phyloP scores from a whole-genome alignment of 2,113 vertebrate species.

The Pteropus alecto region DNA sequence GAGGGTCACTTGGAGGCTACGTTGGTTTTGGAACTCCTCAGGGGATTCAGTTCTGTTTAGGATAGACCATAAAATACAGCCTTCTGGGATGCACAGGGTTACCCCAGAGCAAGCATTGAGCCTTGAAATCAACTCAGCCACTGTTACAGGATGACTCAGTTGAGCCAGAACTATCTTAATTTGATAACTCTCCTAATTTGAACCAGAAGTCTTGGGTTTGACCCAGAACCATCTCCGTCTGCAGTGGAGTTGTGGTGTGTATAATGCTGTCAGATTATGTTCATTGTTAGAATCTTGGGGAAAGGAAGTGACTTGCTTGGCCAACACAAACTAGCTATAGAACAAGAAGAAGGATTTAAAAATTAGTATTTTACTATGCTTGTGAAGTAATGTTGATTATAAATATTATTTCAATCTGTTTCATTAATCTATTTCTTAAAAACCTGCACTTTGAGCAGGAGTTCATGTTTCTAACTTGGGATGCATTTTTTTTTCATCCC shows the following conservation, averaged over 20 bases:
- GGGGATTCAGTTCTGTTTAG: neutral
- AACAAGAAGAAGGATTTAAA: constrained; percentile 30
- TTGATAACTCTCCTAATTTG: constrained; percentile 7
- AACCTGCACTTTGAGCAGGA: neutral
- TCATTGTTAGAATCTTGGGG: constrained; percentile 44
- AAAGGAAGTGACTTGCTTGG: neutral
- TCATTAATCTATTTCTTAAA: neutral
- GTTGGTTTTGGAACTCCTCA: neutral
- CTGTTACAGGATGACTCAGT: neutral
- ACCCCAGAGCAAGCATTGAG: neutral
- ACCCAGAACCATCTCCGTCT: constrained; percentile 31
- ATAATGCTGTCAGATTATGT: neutral
- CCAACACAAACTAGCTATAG: neutral
- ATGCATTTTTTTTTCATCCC: neutral
- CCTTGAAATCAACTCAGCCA: neutral
- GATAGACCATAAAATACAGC: neutral
- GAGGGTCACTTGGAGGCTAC: neutral
- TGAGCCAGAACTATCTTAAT: constrained; percentile 1
- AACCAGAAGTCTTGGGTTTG: constrained; percentile 42
- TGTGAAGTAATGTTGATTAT: neutral
- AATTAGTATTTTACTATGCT: constrained; percentile 5
- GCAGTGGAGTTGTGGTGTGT: neutral
- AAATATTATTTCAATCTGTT: constrained; percentile 17
- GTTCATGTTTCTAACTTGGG: constrained; percentile 37
- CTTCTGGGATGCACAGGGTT: neutral